phyloP scores from a whole-genome alignment of 2,888 invertebrate species.

The Tetranychus truncatus region DNA sequence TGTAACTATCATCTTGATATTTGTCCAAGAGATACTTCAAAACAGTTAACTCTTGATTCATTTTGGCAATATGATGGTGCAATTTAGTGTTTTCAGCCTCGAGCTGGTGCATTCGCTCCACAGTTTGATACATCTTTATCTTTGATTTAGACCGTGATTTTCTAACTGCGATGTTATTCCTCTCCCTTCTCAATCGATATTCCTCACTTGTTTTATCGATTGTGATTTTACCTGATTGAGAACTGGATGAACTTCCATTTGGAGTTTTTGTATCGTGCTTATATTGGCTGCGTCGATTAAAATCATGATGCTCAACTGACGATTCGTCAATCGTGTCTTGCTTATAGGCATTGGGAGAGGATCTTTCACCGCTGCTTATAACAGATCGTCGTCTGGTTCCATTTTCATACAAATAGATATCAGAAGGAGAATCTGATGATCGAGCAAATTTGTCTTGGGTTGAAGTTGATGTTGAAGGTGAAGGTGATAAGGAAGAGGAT shows the following conservation, averaged over 20 bases:
- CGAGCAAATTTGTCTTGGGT: too few relatives aligned
- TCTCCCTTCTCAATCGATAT: background rate
- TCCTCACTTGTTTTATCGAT: background rate
- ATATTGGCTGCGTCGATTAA: too few relatives aligned
- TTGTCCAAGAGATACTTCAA: background rate
- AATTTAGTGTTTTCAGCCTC: background rate
- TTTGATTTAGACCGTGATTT: background rate
- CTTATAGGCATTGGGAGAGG: too few relatives aligned
- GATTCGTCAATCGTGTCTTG: too few relatives aligned
- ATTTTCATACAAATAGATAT: too few relatives aligned
- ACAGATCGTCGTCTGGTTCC: too few relatives aligned
- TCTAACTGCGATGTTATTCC: background rate
- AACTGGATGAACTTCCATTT: background rate
- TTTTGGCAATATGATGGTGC: background rate
- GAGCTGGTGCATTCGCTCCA: background rate
- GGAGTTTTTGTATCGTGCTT: background rate
- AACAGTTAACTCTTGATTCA: background rate
- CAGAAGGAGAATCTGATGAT: too few relatives aligned
- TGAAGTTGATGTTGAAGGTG: background rate
- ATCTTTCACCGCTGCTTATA: too few relatives aligned
- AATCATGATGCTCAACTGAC: too few relatives aligned
- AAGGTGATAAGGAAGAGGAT: background rate
- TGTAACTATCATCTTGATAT: background rate
- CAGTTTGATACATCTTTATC: background rate
- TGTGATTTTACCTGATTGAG: background rate